Evolutionary conservation across 2,888 invertebrate genomes (phyloP).

Genomic region (Nemotelus pantherinus): DNA sequence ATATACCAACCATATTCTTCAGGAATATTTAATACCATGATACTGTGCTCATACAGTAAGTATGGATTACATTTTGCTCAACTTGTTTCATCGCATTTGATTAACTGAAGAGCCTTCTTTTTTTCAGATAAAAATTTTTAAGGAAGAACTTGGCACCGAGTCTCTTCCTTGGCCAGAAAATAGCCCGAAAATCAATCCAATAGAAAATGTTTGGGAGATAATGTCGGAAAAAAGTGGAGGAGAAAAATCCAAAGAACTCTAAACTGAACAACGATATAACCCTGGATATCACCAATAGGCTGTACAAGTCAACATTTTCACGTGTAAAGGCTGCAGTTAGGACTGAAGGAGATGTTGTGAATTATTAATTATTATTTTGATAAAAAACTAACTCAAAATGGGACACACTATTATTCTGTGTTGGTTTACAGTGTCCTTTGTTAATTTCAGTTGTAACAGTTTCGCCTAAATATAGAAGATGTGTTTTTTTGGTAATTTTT

Average conservation of each 20-base stretch:
- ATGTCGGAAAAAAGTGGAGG: background rate
- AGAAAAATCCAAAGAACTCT: too few species aligned
- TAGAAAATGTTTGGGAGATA: background rate
- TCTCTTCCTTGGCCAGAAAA: too few species aligned
- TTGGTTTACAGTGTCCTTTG: background rate
- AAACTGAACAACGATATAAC: background rate
- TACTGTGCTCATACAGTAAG: background rate
- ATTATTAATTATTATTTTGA: background rate
- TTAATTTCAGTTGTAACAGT: background rate
- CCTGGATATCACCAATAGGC: background rate
- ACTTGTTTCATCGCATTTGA: too few species aligned
- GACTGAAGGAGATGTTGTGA: background rate
- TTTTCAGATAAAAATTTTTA: too few species aligned
- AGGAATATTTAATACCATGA: too few species aligned
- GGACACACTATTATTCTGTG: background rate
- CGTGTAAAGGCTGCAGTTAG: background rate
- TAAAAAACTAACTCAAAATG: background rate
- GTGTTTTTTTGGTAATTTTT: background rate
- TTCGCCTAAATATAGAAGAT: background rate
- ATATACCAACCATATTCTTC: too few species aligned
- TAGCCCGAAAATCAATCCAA: too few species aligned
- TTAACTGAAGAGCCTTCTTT: too few species aligned
- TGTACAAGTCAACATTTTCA: background rate
- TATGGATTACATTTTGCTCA: background rate
- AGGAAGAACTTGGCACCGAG: too few species aligned